A percentile compares a stretch with the other conserved stretches of the same genome.
phyloP scores from a whole-genome alignment of 2,113 vertebrate species.

The Channa argus region DNA sequence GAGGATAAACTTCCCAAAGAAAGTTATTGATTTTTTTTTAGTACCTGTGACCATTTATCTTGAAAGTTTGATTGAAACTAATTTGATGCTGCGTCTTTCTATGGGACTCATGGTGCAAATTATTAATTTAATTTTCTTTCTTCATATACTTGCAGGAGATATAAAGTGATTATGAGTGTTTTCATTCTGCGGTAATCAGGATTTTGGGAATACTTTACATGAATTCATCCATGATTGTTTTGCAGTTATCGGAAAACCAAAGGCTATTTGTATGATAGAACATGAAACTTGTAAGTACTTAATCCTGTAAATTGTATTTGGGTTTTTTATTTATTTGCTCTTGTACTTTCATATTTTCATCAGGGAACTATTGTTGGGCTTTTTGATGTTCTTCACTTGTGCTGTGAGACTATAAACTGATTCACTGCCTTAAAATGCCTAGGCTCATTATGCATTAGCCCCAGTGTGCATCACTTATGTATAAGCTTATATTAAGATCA shows the following conservation, averaged over 20 bases:
- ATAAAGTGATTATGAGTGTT: background rate
- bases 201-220: background rate
- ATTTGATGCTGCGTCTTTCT: background rate
- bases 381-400: background rate
- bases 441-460: too few relatives aligned
- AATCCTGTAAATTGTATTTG: too few relatives aligned
- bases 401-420: background rate
- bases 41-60: too few relatives aligned
- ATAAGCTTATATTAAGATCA: too few relatives aligned
- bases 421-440: too few relatives aligned
- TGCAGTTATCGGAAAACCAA: too few relatives aligned
- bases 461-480: too few relatives aligned
- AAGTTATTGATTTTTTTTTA: background rate
- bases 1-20: background rate
- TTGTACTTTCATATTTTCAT: conserved; percentile 4
- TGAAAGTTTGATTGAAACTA: too few relatives aligned
- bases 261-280: too few relatives aligned
- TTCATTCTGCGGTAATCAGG: background rate
- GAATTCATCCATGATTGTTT: too few relatives aligned
- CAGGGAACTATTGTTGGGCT: conserved; percentile 4
- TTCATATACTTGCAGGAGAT: background rate
- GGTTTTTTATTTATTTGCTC: too few relatives aligned
- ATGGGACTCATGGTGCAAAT: background rate
- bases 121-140: background rate
- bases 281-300: too few relatives aligned